Evolutionary conservation across 2,888 invertebrate species (phyloP).

Genomic region (Minunthozetes semirufus): DNA sequence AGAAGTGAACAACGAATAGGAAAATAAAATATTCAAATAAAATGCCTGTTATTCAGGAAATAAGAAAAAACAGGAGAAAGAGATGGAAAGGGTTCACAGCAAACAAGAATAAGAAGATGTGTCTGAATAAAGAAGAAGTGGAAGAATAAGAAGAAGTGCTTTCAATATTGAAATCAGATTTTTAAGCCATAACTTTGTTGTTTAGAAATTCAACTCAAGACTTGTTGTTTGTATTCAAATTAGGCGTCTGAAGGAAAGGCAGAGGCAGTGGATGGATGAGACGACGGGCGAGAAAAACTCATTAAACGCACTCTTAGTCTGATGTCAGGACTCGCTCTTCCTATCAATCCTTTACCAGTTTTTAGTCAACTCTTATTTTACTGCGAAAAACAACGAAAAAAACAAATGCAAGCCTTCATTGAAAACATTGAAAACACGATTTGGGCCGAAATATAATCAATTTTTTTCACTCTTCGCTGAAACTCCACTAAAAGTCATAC

Average conservation of each 20-base stretch:
- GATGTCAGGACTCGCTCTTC: background rate
- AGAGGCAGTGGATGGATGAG: no score
- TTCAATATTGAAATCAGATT: conserved; percentile 18
- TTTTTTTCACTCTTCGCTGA: background rate
- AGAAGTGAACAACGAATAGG: background rate
- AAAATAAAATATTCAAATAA: conserved; percentile 8
- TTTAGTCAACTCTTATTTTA: background rate
- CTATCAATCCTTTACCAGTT: background rate
- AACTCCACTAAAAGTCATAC: background rate
- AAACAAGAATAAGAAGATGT: no score
- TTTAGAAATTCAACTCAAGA: background rate
- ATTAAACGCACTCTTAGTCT: background rate
- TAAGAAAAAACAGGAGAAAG: background rate
- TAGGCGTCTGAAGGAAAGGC: no score
- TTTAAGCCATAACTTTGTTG: background rate
- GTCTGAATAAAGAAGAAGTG: no score
- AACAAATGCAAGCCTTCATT: background rate
- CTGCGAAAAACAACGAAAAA: background rate
- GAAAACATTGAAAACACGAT: background rate
- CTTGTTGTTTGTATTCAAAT: conserved; percentile 20
- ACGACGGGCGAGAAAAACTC: background rate
- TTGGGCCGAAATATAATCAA: conserved; percentile 17
- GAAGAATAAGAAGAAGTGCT: background rate
- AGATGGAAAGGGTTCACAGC: background rate
- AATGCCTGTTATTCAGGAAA: background rate